Percentiles rank a stretch among this genome's conserved stretches.
Evolutionary conservation across 2,888 invertebrate species (phyloP).

Genomic region (Rhingia campestris): DNA sequence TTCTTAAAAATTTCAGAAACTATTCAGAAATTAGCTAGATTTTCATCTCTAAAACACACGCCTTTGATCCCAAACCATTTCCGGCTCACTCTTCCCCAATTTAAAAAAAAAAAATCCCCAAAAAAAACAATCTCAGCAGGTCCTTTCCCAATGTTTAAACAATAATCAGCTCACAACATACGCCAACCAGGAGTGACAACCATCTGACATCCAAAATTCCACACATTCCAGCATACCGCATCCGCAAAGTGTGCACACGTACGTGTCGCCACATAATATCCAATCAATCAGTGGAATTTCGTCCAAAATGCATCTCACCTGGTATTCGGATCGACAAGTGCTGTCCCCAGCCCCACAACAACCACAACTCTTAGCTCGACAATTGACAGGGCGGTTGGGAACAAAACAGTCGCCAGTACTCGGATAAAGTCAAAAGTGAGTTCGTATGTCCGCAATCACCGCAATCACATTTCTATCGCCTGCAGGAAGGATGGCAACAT

Average conservation of each 20-base stretch:
- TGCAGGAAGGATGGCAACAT: conserved; percentile 36
- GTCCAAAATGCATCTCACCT: conserved; percentile 62
- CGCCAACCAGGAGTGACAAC: conserved; percentile 60
- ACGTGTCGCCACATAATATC: conserved; percentile 74
- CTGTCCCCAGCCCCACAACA: not conserved
- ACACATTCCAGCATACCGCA: conserved; percentile 64
- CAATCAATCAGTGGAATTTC: conserved; percentile 73
- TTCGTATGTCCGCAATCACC: conserved; percentile 63
- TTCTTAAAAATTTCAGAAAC: too few relatives aligned
- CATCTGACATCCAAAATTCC: conserved; percentile 69
- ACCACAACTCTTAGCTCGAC: conserved; percentile 1
- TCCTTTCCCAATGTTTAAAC: conserved; percentile 32
- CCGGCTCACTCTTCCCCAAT: not conserved
- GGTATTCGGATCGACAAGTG: conserved; percentile 26
- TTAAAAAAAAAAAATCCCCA: not conserved
- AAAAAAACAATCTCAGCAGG: conserved; percentile 2
- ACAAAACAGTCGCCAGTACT: conserved; percentile 61
- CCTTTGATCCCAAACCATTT: too few relatives aligned
- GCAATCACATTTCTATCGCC: conserved; percentile 66
- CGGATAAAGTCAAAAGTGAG: conserved; percentile 68
- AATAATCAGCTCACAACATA: conserved; percentile 46
- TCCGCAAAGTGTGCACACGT: conserved; percentile 62
- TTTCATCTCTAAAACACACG: too few relatives aligned
- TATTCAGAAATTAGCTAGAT: too few relatives aligned
- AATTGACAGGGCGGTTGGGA: conserved; percentile 51